Evolutionary conservation across 2,888 invertebrate genomes (phyloP).

Genomic region (Limnephilus auricula): DNA sequence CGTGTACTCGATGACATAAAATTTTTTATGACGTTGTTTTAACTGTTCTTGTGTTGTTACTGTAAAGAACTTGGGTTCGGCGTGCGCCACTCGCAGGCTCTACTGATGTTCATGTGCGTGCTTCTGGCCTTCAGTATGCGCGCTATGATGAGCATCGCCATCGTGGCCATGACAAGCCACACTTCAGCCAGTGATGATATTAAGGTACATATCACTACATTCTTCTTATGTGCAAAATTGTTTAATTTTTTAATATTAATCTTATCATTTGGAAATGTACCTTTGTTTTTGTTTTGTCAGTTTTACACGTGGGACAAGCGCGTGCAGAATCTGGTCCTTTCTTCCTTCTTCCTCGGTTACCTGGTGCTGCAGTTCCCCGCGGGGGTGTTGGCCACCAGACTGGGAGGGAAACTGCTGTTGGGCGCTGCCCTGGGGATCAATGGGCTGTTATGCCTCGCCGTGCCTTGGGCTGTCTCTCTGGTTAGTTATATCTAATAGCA

Average conservation of each 20-base stretch:
- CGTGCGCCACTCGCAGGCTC: slow-evolving; percentile 78
- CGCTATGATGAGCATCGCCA: slow-evolving; percentile 81
- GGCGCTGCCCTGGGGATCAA: slow-evolving; percentile 78
- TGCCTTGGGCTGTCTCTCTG: slow-evolving; percentile 78
- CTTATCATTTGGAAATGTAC: not conserved
- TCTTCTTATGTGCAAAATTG: not conserved
- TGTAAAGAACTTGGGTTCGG: slow-evolving; percentile 71
- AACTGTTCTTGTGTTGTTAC: not conserved
- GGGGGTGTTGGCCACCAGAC: slow-evolving; percentile 83
- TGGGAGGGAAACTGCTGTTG: slow-evolving; percentile 83
- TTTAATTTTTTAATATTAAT: not conserved
- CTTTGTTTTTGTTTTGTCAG: slow-evolving; percentile 63
- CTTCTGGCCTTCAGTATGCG: slow-evolving; percentile 79
- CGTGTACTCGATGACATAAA: no score
- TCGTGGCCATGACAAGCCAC: slow-evolving; percentile 81
- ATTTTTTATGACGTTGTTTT: not conserved
- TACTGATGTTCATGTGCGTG: slow-evolving; percentile 78
- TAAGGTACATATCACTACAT: not conserved
- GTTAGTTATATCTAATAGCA: slow-evolving; percentile 35
- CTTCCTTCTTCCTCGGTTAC: slow-evolving; percentile 82
- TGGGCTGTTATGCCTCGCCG: slow-evolving; percentile 81
- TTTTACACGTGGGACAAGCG: slow-evolving; percentile 78
- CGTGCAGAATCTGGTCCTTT: slow-evolving; percentile 74
- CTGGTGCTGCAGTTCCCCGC: slow-evolving; percentile 83
- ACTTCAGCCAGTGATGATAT: slow-evolving; percentile 13